Evolutionary conservation across 2,797 vertebrate genomes (phyloP), one percentile per base, ranked within the genome.

Genomic region (Arremon brunneinucha): DNA sequence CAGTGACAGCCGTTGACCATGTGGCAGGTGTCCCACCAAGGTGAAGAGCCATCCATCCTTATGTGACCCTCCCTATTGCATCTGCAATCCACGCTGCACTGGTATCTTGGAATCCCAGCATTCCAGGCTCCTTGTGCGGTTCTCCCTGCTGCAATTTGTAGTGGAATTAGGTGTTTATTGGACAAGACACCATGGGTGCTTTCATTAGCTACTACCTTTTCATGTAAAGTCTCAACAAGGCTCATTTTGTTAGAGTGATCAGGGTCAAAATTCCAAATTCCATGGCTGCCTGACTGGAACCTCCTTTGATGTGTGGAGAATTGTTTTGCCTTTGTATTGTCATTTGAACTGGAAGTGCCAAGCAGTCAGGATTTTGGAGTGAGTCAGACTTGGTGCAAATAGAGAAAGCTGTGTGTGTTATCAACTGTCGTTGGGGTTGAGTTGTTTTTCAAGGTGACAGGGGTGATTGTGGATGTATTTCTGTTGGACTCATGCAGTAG

Each of bases 381-480:
- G 8, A 52, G 41, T 64, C 62, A 91, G 65, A 9, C 30, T 50
- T 59, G 20, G 21, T 81, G 46, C 30, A 80, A 84, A 65, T 1
- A 26, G 47, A 35, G 47, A 43, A 20, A 55, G 26, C n/a, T 11
- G 0, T 26, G n/a, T 69, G 39, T 7, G 9, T 39, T 46, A 44
- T 2, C 21, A 32, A 17, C 44, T 43, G 23, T 30, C 83, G 24
- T 23, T 59, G 32, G n/a, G 0, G 0, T 44, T 2, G 6, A 22
- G 24, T 71, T 72, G 27, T 37, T 83, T 63, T 63, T 76, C 0
- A 2, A 56, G 21, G 22, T 46, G 46, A 37, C 68, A 81, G 32
- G 76, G 43, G 19, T 35, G 43, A 65, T 16, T 8, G 11, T 69
- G 18, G 39, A 14, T 46, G 9, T 77, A 8, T 86, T 83, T 87